phyloP scores from a whole-genome alignment of 92 coral and sea anemone species.

The Chrysogorgia sp. region DNA sequence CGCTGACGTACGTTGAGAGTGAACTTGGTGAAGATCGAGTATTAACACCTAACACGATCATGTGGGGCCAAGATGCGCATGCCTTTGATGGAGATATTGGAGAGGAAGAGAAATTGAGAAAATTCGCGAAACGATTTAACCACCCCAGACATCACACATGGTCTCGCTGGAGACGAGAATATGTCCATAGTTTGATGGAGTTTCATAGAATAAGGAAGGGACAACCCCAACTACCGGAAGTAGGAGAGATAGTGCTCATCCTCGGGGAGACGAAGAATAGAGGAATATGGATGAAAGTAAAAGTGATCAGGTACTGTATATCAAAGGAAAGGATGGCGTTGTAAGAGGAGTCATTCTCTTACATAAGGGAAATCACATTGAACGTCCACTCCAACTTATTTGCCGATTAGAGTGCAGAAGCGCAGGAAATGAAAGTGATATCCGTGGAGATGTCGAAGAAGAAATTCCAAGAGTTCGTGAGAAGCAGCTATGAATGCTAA shows the following conservation, averaged over 20 bases:
- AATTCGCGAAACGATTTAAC: not conserved
- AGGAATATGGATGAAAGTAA: conserved; percentile 60
- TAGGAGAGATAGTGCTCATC: conserved; percentile 61
- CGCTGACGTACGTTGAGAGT: conserved; percentile 62
- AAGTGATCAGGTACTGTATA: conserved; percentile 38
- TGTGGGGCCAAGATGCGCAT: conserved; percentile 44
- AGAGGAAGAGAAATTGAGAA: conserved; percentile 27
- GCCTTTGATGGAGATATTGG: conserved; percentile 15
- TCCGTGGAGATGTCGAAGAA: not conserved
- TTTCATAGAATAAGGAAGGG: conserved; percentile 46
- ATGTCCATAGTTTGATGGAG: conserved; percentile 63
- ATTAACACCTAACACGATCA: conserved; percentile 48
- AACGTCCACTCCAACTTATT: not conserved
- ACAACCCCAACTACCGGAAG: conserved; percentile 26
- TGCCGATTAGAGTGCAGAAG: conserved; percentile 14
- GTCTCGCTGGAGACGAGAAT: conserved; percentile 39
- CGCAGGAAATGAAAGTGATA: not conserved
- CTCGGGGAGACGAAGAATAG: conserved; percentile 70
- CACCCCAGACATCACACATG: conserved; percentile 39
- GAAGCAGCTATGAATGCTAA: too few relatives aligned
- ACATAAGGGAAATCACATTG: conserved; percentile 13
- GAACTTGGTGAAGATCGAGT: conserved; percentile 62
- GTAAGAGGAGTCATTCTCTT: conserved; percentile 49
- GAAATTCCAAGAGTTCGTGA: not conserved
- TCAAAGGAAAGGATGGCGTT: conserved; percentile 61